Evolutionary conservation across 2,113 vertebrate species (phyloP).

Genomic region (Peromyscus polionotus): DNA sequence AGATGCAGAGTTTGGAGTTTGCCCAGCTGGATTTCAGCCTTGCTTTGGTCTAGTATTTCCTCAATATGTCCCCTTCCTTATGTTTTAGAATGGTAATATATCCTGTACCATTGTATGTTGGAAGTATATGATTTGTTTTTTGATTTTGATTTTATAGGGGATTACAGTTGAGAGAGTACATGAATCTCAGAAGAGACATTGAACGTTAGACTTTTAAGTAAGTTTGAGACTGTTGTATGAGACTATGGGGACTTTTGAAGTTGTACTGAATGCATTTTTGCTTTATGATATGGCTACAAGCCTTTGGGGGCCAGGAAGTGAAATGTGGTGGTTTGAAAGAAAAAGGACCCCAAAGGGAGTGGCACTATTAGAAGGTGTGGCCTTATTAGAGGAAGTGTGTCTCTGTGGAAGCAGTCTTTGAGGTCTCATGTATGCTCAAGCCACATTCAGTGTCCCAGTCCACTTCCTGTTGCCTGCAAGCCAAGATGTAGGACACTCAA

Average conservation of each 20-base stretch:
- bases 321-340: not conserved
- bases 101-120: not conserved
- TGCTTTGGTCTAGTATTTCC: not conserved
- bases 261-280: not conserved
- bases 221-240: not conserved
- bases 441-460: not conserved
- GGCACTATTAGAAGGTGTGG: not conserved
- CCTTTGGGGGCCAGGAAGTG: not conserved
- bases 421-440: not conserved
- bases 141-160: not conserved
- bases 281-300: not conserved
- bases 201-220: not conserved
- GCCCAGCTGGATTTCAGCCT: not conserved
- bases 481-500: not conserved
- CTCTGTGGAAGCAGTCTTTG: not conserved
- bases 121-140: not conserved
- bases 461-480: not conserved
- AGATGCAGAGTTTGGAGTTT: not conserved
- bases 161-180: not conserved
- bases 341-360: not conserved
- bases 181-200: not conserved
- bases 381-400: not conserved
- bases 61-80: not conserved
- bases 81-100: not conserved
- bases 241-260: not conserved